Evolutionary conservation across 2,888 invertebrate genomes (phyloP).

Genomic region (Platycheirus albimanus): DNA sequence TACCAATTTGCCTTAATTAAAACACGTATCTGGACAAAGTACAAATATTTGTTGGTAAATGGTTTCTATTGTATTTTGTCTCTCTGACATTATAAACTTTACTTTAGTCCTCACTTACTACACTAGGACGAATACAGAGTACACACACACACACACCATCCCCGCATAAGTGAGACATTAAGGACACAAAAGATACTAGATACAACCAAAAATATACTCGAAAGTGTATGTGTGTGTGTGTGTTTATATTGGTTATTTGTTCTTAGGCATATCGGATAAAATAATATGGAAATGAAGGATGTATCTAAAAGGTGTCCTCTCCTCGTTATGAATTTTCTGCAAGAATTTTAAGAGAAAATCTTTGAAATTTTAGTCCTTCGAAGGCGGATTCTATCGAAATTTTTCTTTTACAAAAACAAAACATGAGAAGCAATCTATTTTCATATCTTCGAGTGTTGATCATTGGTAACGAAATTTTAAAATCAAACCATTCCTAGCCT

Average conservation of each 20-base stretch:
- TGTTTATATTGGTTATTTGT: not conserved
- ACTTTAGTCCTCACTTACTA: not conserved
- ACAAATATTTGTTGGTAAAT: slow-evolving; percentile 63
- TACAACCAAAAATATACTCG: not conserved
- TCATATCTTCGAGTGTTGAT: no score
- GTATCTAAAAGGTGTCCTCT: no score
- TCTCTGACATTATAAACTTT: slow-evolving; percentile 22
- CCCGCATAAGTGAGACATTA: slow-evolving; percentile 47
- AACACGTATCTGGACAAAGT: slow-evolving; percentile 57
- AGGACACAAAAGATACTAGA: not conserved
- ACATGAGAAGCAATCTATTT: no score
- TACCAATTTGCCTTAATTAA: slow-evolving; percentile 70
- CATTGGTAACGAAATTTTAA: no score
- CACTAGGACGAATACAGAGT: no score
- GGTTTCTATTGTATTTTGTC: slow-evolving; percentile 45
- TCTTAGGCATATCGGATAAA: not conserved
- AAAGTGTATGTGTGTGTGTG: not conserved
- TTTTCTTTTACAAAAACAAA: no score
- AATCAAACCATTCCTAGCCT: no score
- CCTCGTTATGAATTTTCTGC: no score
- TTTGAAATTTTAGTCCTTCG: no score
- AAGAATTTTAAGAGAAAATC: no score
- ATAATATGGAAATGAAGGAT: not conserved
- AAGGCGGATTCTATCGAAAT: no score
- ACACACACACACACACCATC: not conserved